phyloP scores from a whole-genome alignment of 2,888 invertebrate genomes.

The Melikaiella ostensackeni region DNA sequence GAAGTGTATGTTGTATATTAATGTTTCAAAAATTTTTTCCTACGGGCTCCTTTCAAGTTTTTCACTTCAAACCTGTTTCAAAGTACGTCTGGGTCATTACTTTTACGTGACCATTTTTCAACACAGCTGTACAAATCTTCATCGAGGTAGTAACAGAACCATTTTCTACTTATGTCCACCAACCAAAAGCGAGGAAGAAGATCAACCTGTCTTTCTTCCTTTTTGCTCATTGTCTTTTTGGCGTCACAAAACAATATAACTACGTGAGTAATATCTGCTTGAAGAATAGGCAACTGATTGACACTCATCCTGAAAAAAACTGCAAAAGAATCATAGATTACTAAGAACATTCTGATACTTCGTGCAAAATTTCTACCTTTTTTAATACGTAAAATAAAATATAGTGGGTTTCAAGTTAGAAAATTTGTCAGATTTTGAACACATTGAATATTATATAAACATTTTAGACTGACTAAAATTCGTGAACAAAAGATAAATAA shows the following conservation, averaged over 20 bases:
- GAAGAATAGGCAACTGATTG: neutral
- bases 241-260: neutral
- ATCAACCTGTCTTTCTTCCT: neutral
- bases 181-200: slow-evolving; percentile 5
- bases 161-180: neutral
- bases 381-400: no score
- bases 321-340: neutral
- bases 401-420: no score
- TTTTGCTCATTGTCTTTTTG: neutral
- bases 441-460: no score
- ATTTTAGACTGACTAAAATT: no score
- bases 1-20: neutral
- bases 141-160: neutral
- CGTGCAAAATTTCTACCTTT: no score
- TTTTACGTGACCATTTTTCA: neutral
- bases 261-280: slow-evolving; percentile 7
- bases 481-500: no score
- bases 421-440: no score
- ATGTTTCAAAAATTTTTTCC: neutral
- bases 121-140: neutral
- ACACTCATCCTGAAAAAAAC: neutral
- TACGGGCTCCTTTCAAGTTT: slow-evolving; percentile 5
- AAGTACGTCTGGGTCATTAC: neutral
- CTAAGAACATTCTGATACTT: neutral
- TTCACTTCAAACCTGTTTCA: neutral